A percentile compares a stretch with the other conserved stretches of the same genome.
Conservation (phyloP, 2,113 vertebrate genomes). For the Psammodynastes pulverulentus region DNA sequence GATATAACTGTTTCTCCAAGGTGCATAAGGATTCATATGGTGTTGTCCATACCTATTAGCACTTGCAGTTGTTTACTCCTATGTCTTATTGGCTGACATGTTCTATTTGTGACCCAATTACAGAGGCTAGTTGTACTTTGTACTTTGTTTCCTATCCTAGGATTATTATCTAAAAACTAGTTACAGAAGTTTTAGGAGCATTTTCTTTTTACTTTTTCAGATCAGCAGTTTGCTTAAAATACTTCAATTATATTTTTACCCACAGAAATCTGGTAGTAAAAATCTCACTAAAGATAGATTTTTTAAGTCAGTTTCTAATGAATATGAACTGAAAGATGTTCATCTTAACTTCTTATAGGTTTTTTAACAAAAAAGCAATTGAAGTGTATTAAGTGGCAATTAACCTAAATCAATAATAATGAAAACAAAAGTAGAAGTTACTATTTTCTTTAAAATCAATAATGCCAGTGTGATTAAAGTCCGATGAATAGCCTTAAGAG, state of each 20-base stretch:
- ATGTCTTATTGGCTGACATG: not conserved
- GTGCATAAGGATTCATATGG: not conserved
- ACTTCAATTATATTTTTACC: not conserved
- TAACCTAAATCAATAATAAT: not conserved
- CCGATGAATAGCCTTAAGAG: not conserved
- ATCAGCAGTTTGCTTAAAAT: not conserved
- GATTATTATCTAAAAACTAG: not conserved
- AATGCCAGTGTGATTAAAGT: not conserved
- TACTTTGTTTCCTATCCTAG: not conserved
- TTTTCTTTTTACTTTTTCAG: not conserved
- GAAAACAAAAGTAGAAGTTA: not conserved
- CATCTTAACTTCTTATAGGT: not conserved
- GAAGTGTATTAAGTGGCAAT: not conserved
- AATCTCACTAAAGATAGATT: not conserved
- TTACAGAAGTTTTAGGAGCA: not conserved
- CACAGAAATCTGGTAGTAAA: not conserved
- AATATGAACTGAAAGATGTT: not conserved
- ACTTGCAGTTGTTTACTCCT: not conserved
- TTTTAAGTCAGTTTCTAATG: not conserved
- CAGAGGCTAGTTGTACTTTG: not conserved
- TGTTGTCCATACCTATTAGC: not conserved
- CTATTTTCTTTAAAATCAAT: not conserved
- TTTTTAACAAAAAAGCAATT: constrained; percentile 18
- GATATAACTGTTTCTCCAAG: not conserved
- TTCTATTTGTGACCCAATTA: not conserved